A percentile compares a stretch with the other conserved stretches of the same genome.
phyloP scores from a whole-genome alignment of 1,140 invertebrate genomes.

The Ptiloglossa arizonensis region DNA sequence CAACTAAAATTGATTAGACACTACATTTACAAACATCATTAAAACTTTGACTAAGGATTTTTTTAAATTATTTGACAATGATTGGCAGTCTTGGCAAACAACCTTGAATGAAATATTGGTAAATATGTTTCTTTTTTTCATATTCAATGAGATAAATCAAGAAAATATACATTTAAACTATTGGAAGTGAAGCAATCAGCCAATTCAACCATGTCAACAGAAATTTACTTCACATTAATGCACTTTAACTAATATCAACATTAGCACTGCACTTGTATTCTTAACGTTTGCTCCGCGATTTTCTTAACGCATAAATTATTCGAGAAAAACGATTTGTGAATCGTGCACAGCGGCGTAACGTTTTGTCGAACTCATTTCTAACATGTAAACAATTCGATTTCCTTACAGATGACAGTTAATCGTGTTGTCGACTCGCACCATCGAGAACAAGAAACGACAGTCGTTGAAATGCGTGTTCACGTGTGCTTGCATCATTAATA shows the following conservation, averaged over 20 bases:
- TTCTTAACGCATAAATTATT: neutral
- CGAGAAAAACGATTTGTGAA: neutral
- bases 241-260: neutral
- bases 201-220: neutral
- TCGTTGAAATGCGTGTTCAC: slow-evolving; percentile 14
- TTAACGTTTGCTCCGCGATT: neutral
- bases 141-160: slow-evolving; percentile 3
- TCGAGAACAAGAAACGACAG: slow-evolving; percentile 8
- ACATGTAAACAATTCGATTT: slow-evolving; percentile 23
- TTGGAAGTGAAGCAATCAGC: neutral
- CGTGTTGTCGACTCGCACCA: slow-evolving; percentile 17
- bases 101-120: slow-evolving; percentile 37
- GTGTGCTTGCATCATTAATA: slow-evolving; percentile 25
- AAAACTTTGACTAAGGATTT: neutral
- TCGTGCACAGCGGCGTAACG: neutral
- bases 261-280: neutral
- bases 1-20: neutral
- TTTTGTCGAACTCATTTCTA: neutral
- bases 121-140: slow-evolving; percentile 6
- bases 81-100: slow-evolving; percentile 14
- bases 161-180: neutral
- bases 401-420: slow-evolving; percentile 16
- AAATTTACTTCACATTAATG: neutral
- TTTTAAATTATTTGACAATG: slow-evolving; percentile 2
- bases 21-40: neutral